Conservation (phyloP, 2,113 vertebrate species). For the Myrmophylax atrothorax region DNA sequence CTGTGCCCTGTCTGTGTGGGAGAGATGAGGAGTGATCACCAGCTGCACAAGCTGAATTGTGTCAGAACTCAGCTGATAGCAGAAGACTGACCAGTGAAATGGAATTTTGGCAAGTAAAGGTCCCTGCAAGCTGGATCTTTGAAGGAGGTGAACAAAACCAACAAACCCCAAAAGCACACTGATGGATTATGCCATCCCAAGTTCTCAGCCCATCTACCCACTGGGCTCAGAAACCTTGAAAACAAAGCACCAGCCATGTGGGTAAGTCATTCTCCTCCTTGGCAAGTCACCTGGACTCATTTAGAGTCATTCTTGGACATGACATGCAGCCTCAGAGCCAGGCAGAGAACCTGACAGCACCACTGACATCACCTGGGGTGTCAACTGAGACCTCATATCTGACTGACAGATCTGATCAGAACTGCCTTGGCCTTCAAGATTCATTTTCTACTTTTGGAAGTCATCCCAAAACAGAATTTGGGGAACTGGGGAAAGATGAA, state of each 20-base stretch:
- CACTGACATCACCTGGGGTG: background rate
- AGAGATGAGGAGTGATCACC: background rate
- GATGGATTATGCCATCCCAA: background rate
- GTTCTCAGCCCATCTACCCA: background rate
- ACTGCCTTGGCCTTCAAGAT: background rate
- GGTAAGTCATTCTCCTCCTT: background rate
- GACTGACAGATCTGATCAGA: background rate
- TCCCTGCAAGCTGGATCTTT: background rate
- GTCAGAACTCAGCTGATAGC: background rate
- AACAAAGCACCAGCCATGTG: background rate
- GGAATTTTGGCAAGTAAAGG: background rate
- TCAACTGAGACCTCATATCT: rapidly evolving
- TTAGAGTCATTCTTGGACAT: background rate
- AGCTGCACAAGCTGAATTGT: background rate
- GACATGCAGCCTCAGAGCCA: background rate
- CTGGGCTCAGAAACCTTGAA: background rate
- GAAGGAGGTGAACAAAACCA: background rate
- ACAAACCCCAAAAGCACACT: background rate
- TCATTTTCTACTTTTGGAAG: background rate
- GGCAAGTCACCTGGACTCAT: background rate
- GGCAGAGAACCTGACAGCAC: background rate
- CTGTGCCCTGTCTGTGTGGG: rapidly evolving
- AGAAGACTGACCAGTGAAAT: background rate
- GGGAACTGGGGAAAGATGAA: background rate
- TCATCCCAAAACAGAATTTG: background rate